Evolutionary conservation across 2,888 invertebrate species (phyloP), one percentile per base, ranked within the genome.

Genomic region (Apotomis betuletana): DNA sequence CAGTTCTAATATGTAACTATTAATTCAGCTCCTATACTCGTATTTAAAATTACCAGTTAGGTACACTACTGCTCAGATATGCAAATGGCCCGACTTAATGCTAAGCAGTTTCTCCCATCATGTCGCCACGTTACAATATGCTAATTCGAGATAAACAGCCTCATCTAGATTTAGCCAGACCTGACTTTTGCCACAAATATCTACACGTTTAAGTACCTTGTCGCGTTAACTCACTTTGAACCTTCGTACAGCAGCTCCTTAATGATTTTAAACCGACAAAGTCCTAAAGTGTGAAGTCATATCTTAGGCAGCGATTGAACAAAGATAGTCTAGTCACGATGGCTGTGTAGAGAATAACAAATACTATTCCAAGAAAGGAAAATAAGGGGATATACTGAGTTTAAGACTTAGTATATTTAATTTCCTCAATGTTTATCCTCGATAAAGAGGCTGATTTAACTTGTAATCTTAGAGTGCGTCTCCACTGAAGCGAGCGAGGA

Each of bases 81-180:
- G 49, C 62, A 62, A 62, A 69, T 57, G 44, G 62, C 36, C 36
- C 15, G 13, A 62, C 38, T 27, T 52, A 60, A 69, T 69, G 69
- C 57, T 51, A 69, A 69, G 44, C 38, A 69, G 62, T 57, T 63
- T 63, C 51, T 46, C 46, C 46, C 54, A 61, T 46, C 54, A 36
- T 12, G 54, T 46, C 58, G 67, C 51, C 61, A 15, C 46, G 38
- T 55, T 46, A 44, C 13, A 38, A 55, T 55, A 69, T 57, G 55
- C 69, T 61, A 69, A 69, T 68, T 10, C 36, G 36, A 55, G 49
- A 69, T 69, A 68, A 68, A 52, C 41, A 61, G 49, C 49, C 38
- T 62, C 62, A 55, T 69, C 69, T 57, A 69, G 69, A 62, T 69
- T 55, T 69, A 49, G 68, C 49, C 5, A 49, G 57, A 36, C 57